Evolutionary conservation across 2,113 vertebrate species (phyloP).

Genomic region (Serilophus lunatus): DNA sequence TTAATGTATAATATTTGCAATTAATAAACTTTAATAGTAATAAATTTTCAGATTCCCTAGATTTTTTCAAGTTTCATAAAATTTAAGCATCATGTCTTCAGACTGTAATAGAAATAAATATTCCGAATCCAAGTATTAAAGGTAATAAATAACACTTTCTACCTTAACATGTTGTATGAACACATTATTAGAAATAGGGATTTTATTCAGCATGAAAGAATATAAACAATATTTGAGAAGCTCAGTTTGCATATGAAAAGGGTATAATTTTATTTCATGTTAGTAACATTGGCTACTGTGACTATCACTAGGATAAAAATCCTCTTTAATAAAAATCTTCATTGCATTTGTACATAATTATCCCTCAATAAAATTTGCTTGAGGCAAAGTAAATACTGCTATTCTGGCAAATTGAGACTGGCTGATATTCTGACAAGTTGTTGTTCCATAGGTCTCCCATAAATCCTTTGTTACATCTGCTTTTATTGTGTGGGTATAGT

Average conservation of each 20-base stretch:
- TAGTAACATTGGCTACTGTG: too few relatives aligned
- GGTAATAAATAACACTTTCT: neutral
- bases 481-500: neutral
- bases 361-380: neutral
- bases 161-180: neutral
- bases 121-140: neutral
- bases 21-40: neutral
- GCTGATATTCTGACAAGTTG: neutral
- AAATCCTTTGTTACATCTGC: neutral
- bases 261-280: neutral
- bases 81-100: neutral
- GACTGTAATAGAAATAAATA: neutral
- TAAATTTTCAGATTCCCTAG: neutral
- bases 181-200: neutral
- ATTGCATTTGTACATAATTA: neutral
- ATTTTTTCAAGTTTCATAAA: neutral
- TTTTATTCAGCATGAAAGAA: neutral
- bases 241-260: neutral
- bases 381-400: too few relatives aligned
- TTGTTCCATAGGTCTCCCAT: rapidly evolving
- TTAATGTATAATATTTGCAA: neutral
- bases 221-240: neutral
- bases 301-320: too few relatives aligned
- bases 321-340: neutral
- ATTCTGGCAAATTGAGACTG: neutral